Conservation (phyloP, 1,140 invertebrate species). For the Scaptomyza hsui region DNA sequence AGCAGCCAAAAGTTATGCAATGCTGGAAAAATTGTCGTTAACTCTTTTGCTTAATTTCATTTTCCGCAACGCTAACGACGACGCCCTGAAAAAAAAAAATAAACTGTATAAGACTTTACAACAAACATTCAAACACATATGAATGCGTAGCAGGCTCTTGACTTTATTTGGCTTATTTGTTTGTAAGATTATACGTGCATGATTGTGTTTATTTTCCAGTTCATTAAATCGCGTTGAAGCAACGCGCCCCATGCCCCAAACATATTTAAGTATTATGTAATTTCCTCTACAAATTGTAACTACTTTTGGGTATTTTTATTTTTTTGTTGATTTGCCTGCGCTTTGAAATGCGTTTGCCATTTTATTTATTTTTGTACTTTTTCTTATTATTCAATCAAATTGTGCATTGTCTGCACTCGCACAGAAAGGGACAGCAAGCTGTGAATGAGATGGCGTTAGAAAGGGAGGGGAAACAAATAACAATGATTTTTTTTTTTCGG, state of each 20-base stretch:
- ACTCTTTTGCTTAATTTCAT: slow-evolving; percentile 62
- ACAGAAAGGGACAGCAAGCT: neutral
- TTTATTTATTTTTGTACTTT: slow-evolving; percentile 68
- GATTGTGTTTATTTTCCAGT: slow-evolving; percentile 78
- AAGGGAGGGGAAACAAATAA: neutral
- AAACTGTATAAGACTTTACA: neutral
- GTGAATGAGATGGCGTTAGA: neutral
- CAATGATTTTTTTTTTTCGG: slow-evolving; percentile 38
- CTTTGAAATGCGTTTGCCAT: slow-evolving; percentile 59
- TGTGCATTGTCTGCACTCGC: slow-evolving; percentile 58
- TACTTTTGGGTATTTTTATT: slow-evolving; percentile 42
- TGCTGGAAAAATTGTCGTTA: slow-evolving; percentile 64
- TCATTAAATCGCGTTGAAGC: slow-evolving; percentile 66
- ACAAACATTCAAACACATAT: no score
- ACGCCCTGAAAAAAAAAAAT: slow-evolving; percentile 2
- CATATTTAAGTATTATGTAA: slow-evolving; percentile 68
- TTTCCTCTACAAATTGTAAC: slow-evolving; percentile 68
- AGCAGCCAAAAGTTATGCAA: slow-evolving; percentile 58
- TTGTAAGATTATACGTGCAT: slow-evolving; percentile 41
- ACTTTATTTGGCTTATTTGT: no score
- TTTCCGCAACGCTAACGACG: slow-evolving; percentile 59
- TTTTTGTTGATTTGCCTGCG: slow-evolving; percentile 49
- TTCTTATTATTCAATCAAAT: slow-evolving; percentile 78
- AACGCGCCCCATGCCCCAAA: slow-evolving; percentile 38
- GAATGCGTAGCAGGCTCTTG: no score